Base-by-base conservation (phyloP, 2,797 vertebrate genomes). In the Sebastes minor region DNA sequence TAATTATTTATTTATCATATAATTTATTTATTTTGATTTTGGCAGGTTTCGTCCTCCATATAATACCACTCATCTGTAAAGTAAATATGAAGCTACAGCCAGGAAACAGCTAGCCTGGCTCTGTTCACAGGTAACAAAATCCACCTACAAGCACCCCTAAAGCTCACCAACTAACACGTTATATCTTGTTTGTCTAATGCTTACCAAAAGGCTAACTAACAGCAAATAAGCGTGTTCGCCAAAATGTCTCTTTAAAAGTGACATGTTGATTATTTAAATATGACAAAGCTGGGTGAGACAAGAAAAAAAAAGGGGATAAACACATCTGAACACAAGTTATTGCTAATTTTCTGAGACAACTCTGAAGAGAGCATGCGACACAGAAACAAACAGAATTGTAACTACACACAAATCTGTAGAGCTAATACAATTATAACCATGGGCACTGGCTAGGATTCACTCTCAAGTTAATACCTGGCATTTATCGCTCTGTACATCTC, bases 331-430 rank as follows among this genome's bases (percentile, higher is more conserved):
- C 16, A 69, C 25, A 23, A 74, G 46, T 61, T 66, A 60, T 12
- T 23, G 30, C 63, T 63, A 2, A 72, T 62, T 46, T 72, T 60
- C 28, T 52, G 4, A 65, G 18, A 63, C 33, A 46, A 46, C 13
- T 63, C 11, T 33, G 14, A 82, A 38, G 16, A 78, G 6, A 76
- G 0, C 84, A 79, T 83, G 84, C 71, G n/a, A 59, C 66, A 75
- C 6, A 82, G 23, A 81, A 61, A 76, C 23, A 68, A 64, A 75
- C 16, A 42, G 5, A 66, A 42, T 3, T 32, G 13, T 18, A 56
- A 46, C 7, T 3, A 55, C 55, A 76, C 49, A 79, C 30, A 65
- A 14, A 60, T 42, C 5, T 59, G 10, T 32, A 7, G 4, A 28
- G 12, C 18, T 23, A 9, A 10, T 28, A 67, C n/a, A 49, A 10